phyloP scores from a whole-genome alignment of 2,797 vertebrate genomes.

The Percopsis omiscomaycus region DNA sequence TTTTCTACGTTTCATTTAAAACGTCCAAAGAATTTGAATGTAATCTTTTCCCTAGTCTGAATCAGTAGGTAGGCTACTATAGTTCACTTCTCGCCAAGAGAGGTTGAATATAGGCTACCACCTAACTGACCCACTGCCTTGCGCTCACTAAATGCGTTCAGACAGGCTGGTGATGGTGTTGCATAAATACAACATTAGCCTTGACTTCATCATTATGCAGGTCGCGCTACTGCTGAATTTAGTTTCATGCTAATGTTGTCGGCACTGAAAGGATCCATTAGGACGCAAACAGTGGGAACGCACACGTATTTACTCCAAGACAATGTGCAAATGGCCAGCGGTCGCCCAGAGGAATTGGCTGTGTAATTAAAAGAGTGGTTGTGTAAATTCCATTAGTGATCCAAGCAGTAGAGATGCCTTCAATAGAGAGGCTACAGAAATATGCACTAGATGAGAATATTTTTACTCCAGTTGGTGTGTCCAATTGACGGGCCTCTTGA shows the following conservation, averaged over 20 bases:
- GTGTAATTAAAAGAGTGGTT: constrained; percentile 35
- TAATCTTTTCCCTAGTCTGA: not conserved
- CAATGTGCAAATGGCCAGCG: constrained; percentile 9
- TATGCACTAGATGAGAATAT: not conserved
- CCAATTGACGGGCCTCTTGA: not conserved
- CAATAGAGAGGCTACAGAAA: not conserved
- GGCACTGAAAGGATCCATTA: not conserved
- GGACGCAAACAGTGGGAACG: not conserved
- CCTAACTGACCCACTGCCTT: not conserved
- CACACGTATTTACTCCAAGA: constrained; percentile 11
- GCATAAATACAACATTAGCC: constrained; percentile 50
- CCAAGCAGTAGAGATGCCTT: not conserved
- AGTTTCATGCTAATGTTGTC: constrained; percentile 38
- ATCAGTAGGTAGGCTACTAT: constrained; percentile 40
- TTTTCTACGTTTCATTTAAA: constrained; percentile 35
- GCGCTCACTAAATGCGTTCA: not conserved
- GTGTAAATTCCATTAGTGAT: constrained; percentile 40
- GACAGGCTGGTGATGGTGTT: constrained; percentile 32
- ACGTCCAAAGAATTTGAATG: constrained; percentile 8
- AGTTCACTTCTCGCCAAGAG: constrained; percentile 48
- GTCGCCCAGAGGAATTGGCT: constrained; percentile 39
- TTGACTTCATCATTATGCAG: constrained; percentile 39
- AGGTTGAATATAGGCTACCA: too few relatives aligned
- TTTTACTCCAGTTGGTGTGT: not conserved
- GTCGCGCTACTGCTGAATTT: constrained; percentile 31